Evolutionary conservation across 2,113 vertebrate species (phyloP), one percentile per base, ranked within the genome.

Genomic region (Apeltes quadracus): DNA sequence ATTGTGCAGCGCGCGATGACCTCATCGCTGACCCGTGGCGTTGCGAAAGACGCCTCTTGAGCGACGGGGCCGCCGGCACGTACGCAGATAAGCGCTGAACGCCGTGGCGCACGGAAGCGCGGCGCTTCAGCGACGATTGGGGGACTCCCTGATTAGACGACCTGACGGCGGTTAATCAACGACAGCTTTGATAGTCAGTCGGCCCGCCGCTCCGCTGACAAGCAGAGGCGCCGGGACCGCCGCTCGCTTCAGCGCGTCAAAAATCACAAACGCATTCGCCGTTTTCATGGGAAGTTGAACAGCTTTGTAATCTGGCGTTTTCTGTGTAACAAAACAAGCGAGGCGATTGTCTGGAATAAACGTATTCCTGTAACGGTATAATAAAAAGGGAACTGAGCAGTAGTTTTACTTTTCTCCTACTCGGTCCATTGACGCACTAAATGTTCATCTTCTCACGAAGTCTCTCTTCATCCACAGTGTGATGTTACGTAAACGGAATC

Each of bases 21-120:
- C 56, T 81, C 67, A 85, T 22, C 20, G 68, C 2, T 1, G 29
- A 75, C 57, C 27, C 46, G 83, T 83, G 90, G 92, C 80, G n/a
- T 82, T 79, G 54, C 84, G 57, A 46, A 46, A 65, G 81, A 76
- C 8, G 56, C 69, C 69, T 39, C 64, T 7, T 51, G 53, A 18
- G 36, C 59, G 62, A 82, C 55, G 38, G 69, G 84, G 69, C 34
- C 58, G 4, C 0, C 1, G 27, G 66, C 89, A 89, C 86, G 84
- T 87, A 91, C 76, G 36, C 76, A 83, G 82, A 80, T 85, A 68
- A 83, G 81, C 54, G 0, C n/a, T 34, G n/a, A 51, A 56, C 58
- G 51, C 62, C 70, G 71, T 46, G 56, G n/a, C 39, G 34, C 72
- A 70, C 25, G 22, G 23, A 20, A 22, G 25, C 20, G 23, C 1